Conservation (phyloP, 2,797 vertebrate species). For the Artibeus lituratus region DNA sequence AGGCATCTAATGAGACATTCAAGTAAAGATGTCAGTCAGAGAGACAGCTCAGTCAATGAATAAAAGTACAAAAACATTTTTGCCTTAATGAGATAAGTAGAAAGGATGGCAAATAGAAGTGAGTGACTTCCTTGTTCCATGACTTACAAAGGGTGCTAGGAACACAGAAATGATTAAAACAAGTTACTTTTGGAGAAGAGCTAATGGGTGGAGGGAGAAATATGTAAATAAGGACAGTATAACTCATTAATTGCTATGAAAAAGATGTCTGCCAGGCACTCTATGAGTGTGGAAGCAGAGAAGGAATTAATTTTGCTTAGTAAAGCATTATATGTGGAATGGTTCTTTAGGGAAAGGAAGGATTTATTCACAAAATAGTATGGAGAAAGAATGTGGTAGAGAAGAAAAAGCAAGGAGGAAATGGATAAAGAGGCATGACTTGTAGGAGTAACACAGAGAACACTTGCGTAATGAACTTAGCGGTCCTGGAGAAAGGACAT, state of each 20-base stretch:
- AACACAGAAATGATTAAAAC: background rate
- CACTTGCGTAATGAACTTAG: background rate
- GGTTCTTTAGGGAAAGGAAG: background rate
- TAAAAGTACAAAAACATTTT: background rate
- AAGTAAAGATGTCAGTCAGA: background rate
- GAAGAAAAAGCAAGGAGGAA: background rate
- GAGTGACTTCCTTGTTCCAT: background rate
- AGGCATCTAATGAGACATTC: background rate
- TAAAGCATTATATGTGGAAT: background rate
- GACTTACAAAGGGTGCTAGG: background rate
- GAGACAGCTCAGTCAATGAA: background rate
- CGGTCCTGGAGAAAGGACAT: accelerated
- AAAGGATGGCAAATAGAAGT: background rate
- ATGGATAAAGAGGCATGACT: background rate
- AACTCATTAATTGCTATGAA: background rate
- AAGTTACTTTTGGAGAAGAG: background rate
- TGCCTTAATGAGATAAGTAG: background rate
- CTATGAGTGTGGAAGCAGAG: background rate
- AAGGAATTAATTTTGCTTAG: background rate
- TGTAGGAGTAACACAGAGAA: background rate
- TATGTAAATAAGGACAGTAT: background rate
- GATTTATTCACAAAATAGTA: background rate
- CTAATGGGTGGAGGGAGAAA: background rate
- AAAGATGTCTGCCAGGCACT: background rate
- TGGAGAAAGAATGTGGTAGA: background rate